These are phyloP conservation scores for Callocephalon fimbriatum DNA, from an alignment of 2,113 vertebrate species.

Conservation along the genomic window DNA sequence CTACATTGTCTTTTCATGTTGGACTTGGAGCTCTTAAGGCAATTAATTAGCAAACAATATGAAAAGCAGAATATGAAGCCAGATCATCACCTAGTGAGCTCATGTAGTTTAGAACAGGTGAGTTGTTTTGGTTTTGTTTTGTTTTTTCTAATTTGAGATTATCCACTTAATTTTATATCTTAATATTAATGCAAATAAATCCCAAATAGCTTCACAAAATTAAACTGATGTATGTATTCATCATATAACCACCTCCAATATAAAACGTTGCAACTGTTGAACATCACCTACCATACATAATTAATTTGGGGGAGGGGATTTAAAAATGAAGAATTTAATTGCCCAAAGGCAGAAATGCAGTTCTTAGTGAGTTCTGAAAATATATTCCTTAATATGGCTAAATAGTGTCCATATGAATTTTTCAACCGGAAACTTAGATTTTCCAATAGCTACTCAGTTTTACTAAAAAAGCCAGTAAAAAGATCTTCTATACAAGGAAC, in stretches of 20 bases:
- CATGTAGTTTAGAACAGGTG: neutral
- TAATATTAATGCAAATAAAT: neutral
- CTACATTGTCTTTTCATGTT: neutral
- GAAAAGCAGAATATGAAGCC: neutral
- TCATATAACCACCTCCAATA: neutral
- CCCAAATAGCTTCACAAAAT: neutral
- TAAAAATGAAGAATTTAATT: neutral
- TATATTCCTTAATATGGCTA: too few relatives aligned
- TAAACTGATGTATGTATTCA: neutral
- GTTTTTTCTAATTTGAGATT: neutral
- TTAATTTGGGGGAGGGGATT: neutral
- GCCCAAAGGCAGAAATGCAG: too few relatives aligned
- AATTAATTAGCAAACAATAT: neutral
- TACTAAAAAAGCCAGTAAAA: too few relatives aligned
- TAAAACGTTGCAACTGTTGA: neutral
- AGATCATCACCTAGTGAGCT: rapidly evolving
- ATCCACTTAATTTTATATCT: neutral
- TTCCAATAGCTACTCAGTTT: too few relatives aligned
- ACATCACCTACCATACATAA: neutral
- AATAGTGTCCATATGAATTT: too few relatives aligned
- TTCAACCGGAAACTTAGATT: too few relatives aligned
- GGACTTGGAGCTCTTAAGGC: neutral
- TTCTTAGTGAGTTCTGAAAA: too few relatives aligned
- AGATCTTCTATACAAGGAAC: too few relatives aligned
- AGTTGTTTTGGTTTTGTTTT: neutral